Evolutionary conservation across 2,797 vertebrate species (phyloP).

Genomic region (Anabacerthia variegaticeps): DNA sequence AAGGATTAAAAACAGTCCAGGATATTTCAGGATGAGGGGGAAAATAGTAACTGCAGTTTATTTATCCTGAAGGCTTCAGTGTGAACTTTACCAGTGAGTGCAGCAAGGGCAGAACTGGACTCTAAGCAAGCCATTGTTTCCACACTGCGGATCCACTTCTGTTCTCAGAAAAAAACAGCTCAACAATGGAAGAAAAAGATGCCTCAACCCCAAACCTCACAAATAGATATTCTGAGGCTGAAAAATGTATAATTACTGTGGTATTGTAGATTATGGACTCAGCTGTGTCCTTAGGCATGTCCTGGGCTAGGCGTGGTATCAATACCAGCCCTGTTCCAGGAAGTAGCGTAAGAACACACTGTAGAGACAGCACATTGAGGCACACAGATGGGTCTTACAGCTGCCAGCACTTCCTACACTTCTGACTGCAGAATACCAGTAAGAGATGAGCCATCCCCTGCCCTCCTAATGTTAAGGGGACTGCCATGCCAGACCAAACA

Average conservation of each 20-base stretch:
- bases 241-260: constrained; percentile 33
- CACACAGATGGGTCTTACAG: neutral
- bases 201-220: neutral
- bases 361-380: neutral
- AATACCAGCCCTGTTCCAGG: neutral
- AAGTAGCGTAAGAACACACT: neutral
- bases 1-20: neutral
- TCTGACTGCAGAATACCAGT: neutral
- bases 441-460: neutral
- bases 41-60: neutral
- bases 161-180: neutral
- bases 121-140: neutral
- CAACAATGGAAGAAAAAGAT: neutral
- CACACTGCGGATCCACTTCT: neutral
- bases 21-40: neutral
- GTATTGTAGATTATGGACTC: neutral
- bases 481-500: neutral
- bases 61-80: neutral
- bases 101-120: neutral
- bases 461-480: neutral
- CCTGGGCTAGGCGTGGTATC: neutral
- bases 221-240: neutral
- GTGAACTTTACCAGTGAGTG: neutral
- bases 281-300: neutral
- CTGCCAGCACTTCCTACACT: neutral